Base-by-base conservation (phyloP, 2,113 vertebrate genomes). In the Mesoclemmys tuberculata region DNA sequence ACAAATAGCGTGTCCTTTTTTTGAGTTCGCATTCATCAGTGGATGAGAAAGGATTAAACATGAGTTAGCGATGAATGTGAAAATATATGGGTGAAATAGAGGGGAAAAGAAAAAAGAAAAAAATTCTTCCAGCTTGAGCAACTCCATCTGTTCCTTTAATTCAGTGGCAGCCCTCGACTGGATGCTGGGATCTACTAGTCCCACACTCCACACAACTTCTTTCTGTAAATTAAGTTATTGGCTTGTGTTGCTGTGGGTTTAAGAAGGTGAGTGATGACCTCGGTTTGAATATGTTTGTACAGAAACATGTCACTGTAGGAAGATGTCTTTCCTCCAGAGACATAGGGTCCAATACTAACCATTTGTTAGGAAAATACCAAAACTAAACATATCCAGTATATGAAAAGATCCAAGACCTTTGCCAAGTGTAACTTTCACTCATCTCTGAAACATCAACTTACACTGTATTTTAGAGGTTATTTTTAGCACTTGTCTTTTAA, bases 191-290 rank as follows among this genome's bases (percentile, higher is more conserved):
- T 96, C 94, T 35, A 44, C 87, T 88, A 92, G 97, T 96, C 91
- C 95, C 68, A 16, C 95, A 96, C 82, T 96, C 94, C 94, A 84
- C 94, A 77, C 88, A 84, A 82, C 71, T 89, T 90, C 92, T 95
- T 86, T 95, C 90, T 96, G 93, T 97, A 97, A 97, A 97, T 97
- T 97, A 97, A 97, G 75, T 96, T 96, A 96, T 96, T 97, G 97
- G 96, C 96, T 93, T 97, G 82, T 64, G 88, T 93, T 96, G 85
- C 95, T 61, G 90, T 61, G 93, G 89, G 80, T 97, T 98, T 98
- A 97, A 97, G 94, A 98, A 98, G 98, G 98, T 98, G 97, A 98
- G 93, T 97, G 97, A 98, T 98, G 98, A 95, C 95, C 97, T 97
- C 91, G 93, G 90, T 97, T 93, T 96, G 96, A 98, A 93, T 97